phyloP scores from a whole-genome alignment of 1,140 invertebrate species.

The Drosophila yakuba region DNA sequence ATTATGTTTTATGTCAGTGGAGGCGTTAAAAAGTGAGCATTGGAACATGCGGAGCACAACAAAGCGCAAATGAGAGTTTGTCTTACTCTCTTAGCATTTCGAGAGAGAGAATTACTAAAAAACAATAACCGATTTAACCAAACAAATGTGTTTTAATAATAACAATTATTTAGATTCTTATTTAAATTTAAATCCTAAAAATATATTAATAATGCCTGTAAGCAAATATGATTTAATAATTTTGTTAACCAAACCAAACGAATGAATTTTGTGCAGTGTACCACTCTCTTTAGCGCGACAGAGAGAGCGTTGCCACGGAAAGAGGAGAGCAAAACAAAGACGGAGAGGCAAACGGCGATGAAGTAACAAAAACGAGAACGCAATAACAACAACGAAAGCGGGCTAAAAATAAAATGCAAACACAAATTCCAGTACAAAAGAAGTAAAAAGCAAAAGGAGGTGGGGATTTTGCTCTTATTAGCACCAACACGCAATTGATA shows the following conservation, averaged over 20 bases:
- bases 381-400: conserved; percentile 37
- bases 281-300: not conserved
- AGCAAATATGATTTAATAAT: too few species aligned
- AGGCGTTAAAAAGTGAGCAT: not conserved
- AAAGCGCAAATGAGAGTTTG: not conserved
- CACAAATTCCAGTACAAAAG: conserved; percentile 35
- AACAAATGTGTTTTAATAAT: too few species aligned
- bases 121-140: too few species aligned
- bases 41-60: not conserved
- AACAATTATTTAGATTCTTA: too few species aligned
- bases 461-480: conserved; percentile 18
- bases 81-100: not conserved
- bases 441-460: conserved; percentile 3
- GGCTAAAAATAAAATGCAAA: conserved; percentile 63
- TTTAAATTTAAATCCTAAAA: too few species aligned
- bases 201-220: too few species aligned
- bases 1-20: not conserved
- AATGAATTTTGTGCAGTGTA: too few species aligned
- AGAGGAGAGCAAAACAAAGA: conserved; percentile 67
- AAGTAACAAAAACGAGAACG: conserved; percentile 49
- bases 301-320: conserved; percentile 40
- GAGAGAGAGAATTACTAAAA: not conserved
- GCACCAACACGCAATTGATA: conserved; percentile 44
- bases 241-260: too few species aligned
- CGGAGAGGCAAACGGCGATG: conserved; percentile 34